These are phyloP conservation scores for Hydrocynus forskahlii DNA, from an alignment of 2,797 vertebrate genomes.

Conservation along the genomic window DNA sequence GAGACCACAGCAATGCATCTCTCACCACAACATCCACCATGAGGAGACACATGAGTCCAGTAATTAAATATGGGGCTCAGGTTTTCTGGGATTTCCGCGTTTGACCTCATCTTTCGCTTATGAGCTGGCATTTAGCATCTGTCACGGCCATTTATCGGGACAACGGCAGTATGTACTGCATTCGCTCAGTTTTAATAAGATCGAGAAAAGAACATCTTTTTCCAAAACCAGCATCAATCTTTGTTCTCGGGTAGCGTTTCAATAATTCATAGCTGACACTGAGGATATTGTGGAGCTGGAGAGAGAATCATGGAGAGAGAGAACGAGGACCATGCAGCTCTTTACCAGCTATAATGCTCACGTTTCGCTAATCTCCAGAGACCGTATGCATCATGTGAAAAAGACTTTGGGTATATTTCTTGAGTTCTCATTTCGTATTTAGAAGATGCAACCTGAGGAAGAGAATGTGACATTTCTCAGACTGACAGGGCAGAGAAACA, in stretches of 20 bases:
- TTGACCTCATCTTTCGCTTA: not conserved
- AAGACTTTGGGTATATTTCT: slow-evolving; percentile 2
- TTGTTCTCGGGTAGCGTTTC: slow-evolving; percentile 18
- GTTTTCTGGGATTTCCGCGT: not conserved
- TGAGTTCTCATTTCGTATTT: slow-evolving; percentile 10
- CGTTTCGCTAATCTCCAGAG: slow-evolving; percentile 10
- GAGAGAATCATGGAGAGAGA: not conserved
- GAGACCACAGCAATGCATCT: slow-evolving; percentile 36
- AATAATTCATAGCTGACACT: slow-evolving; percentile 37
- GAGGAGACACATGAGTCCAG: slow-evolving; percentile 12
- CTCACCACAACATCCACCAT: slow-evolving; percentile 14
- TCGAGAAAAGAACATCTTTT: not conserved
- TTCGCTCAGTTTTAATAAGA: not conserved
- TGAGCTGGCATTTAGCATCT: not conserved
- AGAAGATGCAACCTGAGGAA: slow-evolving; percentile 10
- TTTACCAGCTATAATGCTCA: not conserved
- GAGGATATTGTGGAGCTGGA: slow-evolving; percentile 24
- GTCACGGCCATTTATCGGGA: not conserved
- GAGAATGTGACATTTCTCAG: slow-evolving; percentile 53
- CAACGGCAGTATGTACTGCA: not conserved
- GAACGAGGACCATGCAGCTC: not conserved
- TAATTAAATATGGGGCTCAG: too few relatives aligned
- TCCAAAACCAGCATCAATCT: slow-evolving; percentile 18
- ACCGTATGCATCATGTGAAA: not conserved
- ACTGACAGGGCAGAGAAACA: slow-evolving; percentile 71